These are phyloP conservation scores for Drosophila prostipennis DNA, from an alignment of 2,888 invertebrate genomes.

Conservation along the genomic window DNA sequence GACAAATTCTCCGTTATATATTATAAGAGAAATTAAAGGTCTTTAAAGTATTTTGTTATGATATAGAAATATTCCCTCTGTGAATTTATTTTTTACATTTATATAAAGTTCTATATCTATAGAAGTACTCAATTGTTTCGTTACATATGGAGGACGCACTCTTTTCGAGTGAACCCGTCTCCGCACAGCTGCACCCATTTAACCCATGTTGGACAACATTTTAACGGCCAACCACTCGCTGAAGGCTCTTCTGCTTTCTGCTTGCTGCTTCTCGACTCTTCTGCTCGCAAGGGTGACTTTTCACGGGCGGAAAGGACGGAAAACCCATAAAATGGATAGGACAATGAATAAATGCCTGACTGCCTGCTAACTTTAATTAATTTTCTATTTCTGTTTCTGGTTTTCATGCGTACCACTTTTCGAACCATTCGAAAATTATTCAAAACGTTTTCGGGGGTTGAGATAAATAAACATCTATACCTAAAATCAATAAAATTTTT, in stretches of 20 bases:
- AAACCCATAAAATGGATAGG: constrained; percentile 43
- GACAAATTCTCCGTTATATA: too few species aligned
- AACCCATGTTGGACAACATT: constrained; percentile 78
- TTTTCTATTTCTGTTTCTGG: constrained; percentile 61
- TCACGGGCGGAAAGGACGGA: constrained; percentile 18
- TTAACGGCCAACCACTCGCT: constrained; percentile 75
- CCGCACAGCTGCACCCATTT: constrained; percentile 72
- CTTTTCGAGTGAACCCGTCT: constrained; percentile 39
- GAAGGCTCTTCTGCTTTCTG: constrained; percentile 35
- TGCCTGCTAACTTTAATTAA: constrained; percentile 71
- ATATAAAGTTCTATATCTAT: too few species aligned
- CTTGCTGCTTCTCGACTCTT: constrained; percentile 4
- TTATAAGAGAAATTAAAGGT: neutral
- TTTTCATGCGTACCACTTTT: constrained; percentile 5
- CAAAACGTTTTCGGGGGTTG: constrained; percentile 1
- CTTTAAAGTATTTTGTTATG: neutral
- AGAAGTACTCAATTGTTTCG: too few species aligned
- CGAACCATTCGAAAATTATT: constrained; percentile 6
- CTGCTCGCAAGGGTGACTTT: constrained; percentile 67
- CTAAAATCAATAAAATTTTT: neutral
- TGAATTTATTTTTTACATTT: neutral
- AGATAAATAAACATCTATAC: neutral
- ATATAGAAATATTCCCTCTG: neutral
- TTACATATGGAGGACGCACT: constrained; percentile 16
- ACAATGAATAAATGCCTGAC: constrained; percentile 48